Conservation (phyloP, 2,797 vertebrate species). For the Choloepus didactylus region DNA sequence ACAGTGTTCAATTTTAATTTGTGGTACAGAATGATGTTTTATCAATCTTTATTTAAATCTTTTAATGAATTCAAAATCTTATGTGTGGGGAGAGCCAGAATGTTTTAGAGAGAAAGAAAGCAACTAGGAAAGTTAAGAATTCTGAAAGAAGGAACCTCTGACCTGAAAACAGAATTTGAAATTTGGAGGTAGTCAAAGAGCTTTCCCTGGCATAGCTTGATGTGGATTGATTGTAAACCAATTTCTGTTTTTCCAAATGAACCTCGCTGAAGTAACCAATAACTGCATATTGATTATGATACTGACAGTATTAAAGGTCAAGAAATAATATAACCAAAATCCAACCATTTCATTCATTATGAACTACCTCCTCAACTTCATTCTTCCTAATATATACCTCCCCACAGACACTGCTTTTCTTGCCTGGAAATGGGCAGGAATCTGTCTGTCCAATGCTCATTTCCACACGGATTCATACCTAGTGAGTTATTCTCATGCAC, state of each 20-base stretch:
- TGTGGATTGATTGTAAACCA: background rate
- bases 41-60: conserved; percentile 15
- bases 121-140: conserved; percentile 12
- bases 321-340: conserved; percentile 24
- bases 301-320: conserved; percentile 7
- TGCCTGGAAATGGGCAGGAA: background rate
- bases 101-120: background rate
- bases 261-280: background rate
- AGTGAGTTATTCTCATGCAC: background rate
- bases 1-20: background rate
- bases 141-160: background rate
- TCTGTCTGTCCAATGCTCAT: background rate
- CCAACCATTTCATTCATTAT: background rate
- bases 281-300: background rate
- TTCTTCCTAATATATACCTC: background rate
- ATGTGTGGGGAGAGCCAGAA: background rate
- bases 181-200: background rate
- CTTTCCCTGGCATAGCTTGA: background rate
- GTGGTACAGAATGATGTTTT: background rate
- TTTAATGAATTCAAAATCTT: conserved; percentile 22
- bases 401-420: background rate
- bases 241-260: background rate
- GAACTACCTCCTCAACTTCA: background rate
- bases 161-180: conserved; percentile 45
- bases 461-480: background rate